phyloP scores from a whole-genome alignment of 2,113 vertebrate species.

The Nothocercus julius region DNA sequence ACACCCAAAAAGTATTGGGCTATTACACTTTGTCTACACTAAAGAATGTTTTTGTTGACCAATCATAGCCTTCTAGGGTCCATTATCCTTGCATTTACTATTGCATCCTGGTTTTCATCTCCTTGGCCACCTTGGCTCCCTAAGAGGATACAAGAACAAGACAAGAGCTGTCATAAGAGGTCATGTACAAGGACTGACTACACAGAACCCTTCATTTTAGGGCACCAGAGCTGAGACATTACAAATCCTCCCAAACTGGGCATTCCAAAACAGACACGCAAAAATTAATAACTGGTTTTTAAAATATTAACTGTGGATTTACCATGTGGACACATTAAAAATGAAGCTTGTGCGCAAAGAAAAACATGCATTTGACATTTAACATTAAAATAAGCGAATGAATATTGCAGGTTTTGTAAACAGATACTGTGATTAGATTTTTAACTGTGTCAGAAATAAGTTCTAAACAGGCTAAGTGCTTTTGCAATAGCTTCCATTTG shows the following conservation, averaged over 20 bases:
- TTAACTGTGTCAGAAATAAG: too few relatives aligned
- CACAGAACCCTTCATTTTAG: not conserved
- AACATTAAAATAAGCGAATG: not conserved
- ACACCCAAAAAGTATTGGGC: not conserved
- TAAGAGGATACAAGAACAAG: not conserved
- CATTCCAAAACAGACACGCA: not conserved
- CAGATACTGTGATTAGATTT: not conserved
- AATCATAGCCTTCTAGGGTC: not conserved
- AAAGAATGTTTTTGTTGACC: not conserved
- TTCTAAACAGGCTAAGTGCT: not conserved
- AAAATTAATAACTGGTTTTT: not conserved
- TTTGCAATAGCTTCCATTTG: not conserved
- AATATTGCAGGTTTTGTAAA: not conserved
- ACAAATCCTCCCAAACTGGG: rapidly evolving
- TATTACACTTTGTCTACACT: not conserved
- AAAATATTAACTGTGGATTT: not conserved
- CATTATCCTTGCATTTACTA: not conserved
- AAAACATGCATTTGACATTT: not conserved
- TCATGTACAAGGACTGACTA: not conserved
- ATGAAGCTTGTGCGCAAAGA: not conserved
- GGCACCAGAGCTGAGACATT: not conserved
- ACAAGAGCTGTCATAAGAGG: not conserved
- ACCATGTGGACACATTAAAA: not conserved
- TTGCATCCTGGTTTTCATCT: not conserved
- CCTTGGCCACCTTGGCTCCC: not conserved